Conservation (phyloP, 1,140 invertebrate genomes). For the Pinna nobilis region DNA sequence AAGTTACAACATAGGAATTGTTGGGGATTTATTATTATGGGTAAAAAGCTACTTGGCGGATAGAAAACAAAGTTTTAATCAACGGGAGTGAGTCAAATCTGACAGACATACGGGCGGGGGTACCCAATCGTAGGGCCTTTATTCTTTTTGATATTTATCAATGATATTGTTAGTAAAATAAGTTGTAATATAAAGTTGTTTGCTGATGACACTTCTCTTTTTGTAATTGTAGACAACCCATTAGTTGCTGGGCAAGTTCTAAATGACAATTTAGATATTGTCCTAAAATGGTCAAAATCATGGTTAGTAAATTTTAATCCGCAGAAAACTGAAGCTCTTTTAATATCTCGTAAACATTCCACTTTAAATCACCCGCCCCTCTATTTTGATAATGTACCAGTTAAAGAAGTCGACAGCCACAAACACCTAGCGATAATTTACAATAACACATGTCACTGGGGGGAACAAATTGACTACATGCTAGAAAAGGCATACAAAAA, state of each 20-base stretch:
- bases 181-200: conserved; percentile 28
- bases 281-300: conserved; percentile 5
- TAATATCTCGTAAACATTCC: conserved; percentile 34
- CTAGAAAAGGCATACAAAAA: conserved; percentile 1
- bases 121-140: too few relatives aligned
- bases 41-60: too few relatives aligned
- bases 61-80: too few relatives aligned
- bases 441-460: neutral
- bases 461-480: conserved; percentile 14
- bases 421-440: conserved; percentile 34
- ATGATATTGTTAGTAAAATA: conserved; percentile 31
- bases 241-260: conserved; percentile 1
- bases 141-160: too few relatives aligned
- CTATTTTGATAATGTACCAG: neutral
- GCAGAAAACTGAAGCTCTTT: conserved; percentile 28
- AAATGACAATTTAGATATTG: conserved; percentile 22
- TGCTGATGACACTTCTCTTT: conserved; percentile 39
- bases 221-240: conserved; percentile 13
- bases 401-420: conserved; percentile 12
- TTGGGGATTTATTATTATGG: too few relatives aligned
- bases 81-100: too few relatives aligned
- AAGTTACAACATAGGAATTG: too few relatives aligned
- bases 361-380: neutral
- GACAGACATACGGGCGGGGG: too few relatives aligned
- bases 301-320: conserved; percentile 39